Evolutionary conservation across 2,888 invertebrate genomes (phyloP).

Genomic region (Mycalesis mineus): DNA sequence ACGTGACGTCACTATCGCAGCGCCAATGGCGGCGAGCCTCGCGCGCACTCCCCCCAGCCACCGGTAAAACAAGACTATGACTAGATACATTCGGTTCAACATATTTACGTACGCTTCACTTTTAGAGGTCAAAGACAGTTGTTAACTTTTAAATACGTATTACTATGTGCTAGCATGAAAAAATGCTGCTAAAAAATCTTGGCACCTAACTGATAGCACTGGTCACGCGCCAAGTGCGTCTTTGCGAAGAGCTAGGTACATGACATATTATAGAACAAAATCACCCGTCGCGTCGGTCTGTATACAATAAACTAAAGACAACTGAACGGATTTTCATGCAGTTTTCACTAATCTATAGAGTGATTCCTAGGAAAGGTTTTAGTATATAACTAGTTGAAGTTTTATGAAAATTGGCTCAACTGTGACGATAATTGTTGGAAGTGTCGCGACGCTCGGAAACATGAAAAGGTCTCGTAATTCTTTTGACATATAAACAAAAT

Average conservation of each 20-base stretch:
- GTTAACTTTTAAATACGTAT: conserved; percentile 7
- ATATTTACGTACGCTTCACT: not conserved
- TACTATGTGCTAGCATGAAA: not conserved
- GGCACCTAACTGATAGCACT: conserved; percentile 13
- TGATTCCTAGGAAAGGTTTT: too few species aligned
- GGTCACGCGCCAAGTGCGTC: conserved; percentile 19
- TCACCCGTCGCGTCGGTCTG: too few species aligned
- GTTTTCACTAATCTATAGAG: too few species aligned
- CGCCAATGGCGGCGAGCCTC: conserved; percentile 50
- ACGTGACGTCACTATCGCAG: conserved; percentile 52
- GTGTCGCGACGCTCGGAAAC: too few species aligned
- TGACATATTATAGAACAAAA: too few species aligned
- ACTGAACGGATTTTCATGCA: too few species aligned
- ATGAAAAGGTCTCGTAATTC: too few species aligned
- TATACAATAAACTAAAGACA: too few species aligned
- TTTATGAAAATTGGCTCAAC: too few species aligned
- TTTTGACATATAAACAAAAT: too few species aligned
- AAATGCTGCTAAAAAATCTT: conserved; percentile 11
- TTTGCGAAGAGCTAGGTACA: not conserved
- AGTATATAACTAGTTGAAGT: too few species aligned
- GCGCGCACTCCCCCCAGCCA: conserved; percentile 60
- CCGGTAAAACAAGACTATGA: conserved; percentile 13
- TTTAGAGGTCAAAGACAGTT: conserved; percentile 54
- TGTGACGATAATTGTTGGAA: too few species aligned
- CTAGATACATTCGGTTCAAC: not conserved